Percentiles rank a stretch among this genome's conserved stretches.
These are phyloP conservation scores for Malurus leucopterus DNA, from an alignment of 2,797 vertebrate species.

Conservation along the genomic window DNA sequence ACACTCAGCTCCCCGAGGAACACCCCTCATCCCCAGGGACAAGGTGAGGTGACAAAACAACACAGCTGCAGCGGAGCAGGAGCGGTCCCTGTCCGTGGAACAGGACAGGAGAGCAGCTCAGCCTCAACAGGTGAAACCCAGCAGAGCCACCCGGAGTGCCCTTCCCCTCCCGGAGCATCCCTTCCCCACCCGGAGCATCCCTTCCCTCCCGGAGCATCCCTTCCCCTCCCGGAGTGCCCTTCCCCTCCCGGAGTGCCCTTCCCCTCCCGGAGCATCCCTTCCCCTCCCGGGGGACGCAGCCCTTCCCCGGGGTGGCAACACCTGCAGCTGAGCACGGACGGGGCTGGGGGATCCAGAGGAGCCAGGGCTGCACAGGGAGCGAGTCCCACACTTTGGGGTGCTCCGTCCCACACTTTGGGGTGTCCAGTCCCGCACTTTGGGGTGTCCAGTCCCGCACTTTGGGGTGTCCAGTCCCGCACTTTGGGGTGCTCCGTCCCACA, in stretches of 20 bases:
- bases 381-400: no score
- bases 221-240: no score
- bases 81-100: background rate
- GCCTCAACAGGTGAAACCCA: rapidly evolving
- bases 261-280: no score
- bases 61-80: background rate
- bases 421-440: no score
- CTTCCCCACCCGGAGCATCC: no score
- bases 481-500: no score
- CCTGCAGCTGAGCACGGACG: background rate
- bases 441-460: no score
- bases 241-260: no score
- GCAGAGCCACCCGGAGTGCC: background rate
- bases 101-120: background rate
- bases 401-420: no score
- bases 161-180: no score
- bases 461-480: no score
- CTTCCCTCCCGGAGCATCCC: no score
- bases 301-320: background rate
- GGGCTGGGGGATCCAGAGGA: background rate
- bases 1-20: background rate
- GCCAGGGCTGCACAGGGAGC: background rate
- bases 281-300: background rate
- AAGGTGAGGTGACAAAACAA: background rate
- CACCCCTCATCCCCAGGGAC: background rate